These are phyloP conservation scores for Toxotes chatareus DNA, from an alignment of 2,113 vertebrate genomes.

Conservation along the genomic window DNA sequence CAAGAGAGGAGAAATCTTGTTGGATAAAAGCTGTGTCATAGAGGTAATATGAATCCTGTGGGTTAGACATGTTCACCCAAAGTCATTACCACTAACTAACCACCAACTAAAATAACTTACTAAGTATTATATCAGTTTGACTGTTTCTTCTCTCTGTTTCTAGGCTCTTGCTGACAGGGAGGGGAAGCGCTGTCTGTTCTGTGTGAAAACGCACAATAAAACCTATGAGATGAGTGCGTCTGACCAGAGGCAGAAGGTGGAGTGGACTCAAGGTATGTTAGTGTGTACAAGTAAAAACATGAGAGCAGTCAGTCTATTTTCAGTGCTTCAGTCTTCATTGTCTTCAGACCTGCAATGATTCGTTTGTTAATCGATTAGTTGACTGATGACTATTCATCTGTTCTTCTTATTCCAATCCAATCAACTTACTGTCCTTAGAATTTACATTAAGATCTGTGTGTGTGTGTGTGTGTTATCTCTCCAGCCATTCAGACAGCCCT, in stretches of 20 bases:
- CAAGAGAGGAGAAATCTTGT: conserved; percentile 84
- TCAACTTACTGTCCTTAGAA: background rate
- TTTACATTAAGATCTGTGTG: background rate
- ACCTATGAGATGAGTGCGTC: conserved; percentile 86
- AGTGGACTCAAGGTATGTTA: conserved; percentile 85
- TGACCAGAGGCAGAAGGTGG: conserved; percentile 83
- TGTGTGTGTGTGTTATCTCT: background rate
- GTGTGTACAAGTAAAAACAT: conserved; percentile 19
- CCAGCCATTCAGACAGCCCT: conserved; percentile 82
- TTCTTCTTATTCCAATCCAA: background rate
- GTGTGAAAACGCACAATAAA: conserved; percentile 83
- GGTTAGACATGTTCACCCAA: background rate
- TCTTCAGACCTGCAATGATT: no score
- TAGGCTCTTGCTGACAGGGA: conserved; percentile 85
- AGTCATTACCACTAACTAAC: background rate
- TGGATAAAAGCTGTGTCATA: conserved; percentile 80
- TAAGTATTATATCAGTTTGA: background rate
- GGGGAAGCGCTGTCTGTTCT: conserved; percentile 85
- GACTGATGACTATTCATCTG: no score
- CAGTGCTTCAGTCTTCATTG: no score
- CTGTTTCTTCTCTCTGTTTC: conserved; percentile 11
- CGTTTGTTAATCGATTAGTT: no score
- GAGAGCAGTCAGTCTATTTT: no score
- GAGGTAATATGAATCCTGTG: conserved; percentile 70
- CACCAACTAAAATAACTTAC: background rate